phyloP scores from a whole-genome alignment of 2,797 vertebrate species.

The Acanthornis magna region DNA sequence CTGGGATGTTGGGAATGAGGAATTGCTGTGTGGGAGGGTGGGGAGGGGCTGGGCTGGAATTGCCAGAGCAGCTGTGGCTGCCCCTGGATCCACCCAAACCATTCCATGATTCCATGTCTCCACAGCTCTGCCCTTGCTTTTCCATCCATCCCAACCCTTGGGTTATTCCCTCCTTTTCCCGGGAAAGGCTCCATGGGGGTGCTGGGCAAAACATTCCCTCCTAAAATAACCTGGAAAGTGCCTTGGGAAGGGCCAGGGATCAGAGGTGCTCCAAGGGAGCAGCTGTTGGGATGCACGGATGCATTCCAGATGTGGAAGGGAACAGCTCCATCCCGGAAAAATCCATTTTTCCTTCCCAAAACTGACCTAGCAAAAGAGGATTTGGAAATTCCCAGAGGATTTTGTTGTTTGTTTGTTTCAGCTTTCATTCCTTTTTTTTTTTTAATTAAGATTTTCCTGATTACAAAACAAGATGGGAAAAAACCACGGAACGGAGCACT shows the following conservation, averaged over 20 bases:
- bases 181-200: neutral
- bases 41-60: neutral
- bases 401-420: neutral
- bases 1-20: neutral
- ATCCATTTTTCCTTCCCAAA: neutral
- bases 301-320: neutral
- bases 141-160: neutral
- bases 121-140: accelerated
- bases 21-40: neutral
- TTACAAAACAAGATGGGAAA: neutral
- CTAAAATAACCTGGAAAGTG: neutral
- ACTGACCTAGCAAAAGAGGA: neutral
- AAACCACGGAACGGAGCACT: neutral
- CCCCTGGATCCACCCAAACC: too few relatives aligned
- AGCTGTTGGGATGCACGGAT: neutral
- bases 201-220: neutral
- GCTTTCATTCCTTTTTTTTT: neutral
- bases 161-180: neutral
- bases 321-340: neutral
- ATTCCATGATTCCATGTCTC: neutral
- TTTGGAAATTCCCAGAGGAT: neutral
- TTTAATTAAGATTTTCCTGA: neutral
- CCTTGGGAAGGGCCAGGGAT: neutral
- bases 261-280: neutral
- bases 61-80: neutral